Conservation (phyloP, 2,113 vertebrate species). For the Urocitellus parryii region DNA sequence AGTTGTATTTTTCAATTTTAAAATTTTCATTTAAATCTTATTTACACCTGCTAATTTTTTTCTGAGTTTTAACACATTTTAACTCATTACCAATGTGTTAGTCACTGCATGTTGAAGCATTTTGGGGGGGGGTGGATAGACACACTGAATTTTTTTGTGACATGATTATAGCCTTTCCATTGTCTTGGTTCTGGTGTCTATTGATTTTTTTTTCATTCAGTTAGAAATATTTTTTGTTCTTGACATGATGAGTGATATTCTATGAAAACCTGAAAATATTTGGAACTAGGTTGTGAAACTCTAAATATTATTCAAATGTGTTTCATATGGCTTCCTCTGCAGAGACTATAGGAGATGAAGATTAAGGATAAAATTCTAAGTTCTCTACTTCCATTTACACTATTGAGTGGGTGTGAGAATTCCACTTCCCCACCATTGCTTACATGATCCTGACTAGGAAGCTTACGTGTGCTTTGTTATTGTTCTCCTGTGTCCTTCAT, state of each 20-base stretch:
- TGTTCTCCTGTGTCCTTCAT: background rate
- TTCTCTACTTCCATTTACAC: background rate
- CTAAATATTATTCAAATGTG: background rate
- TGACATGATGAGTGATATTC: background rate
- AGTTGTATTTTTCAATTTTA: background rate
- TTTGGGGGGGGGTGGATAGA: background rate
- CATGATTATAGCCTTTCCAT: background rate
- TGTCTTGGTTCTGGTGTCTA: background rate
- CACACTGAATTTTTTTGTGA: background rate
- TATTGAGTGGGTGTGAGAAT: background rate
- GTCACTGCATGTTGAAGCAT: background rate
- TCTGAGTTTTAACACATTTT: background rate
- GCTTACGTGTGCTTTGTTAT: background rate
- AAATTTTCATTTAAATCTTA: background rate
- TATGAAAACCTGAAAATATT: background rate
- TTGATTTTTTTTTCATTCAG: background rate
- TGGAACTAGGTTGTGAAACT: background rate
- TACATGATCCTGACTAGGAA: background rate
- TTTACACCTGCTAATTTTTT: background rate
- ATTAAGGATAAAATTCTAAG: background rate
- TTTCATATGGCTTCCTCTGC: background rate
- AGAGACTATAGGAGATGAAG: background rate
- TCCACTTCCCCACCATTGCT: background rate
- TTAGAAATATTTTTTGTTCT: background rate
- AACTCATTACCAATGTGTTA: background rate